Conservation (phyloP, 2,888 invertebrate species). For the Schizaphis graminum region DNA sequence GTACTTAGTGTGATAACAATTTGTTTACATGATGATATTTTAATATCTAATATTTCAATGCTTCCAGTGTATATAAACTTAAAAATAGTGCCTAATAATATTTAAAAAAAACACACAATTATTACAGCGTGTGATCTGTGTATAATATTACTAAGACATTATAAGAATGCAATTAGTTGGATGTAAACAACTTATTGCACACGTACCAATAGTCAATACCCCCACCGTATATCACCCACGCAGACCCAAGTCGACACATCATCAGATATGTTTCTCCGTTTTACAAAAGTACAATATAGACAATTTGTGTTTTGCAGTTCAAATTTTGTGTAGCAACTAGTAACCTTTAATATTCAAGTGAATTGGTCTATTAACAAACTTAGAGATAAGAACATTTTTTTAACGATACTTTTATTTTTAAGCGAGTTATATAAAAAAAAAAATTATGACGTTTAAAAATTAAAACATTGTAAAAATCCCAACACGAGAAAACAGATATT, state of each 20-base stretch:
- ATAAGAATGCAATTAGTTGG: not conserved
- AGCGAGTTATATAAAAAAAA: not conserved
- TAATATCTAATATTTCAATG: too few relatives aligned
- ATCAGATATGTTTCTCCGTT: not conserved
- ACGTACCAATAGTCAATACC: not conserved
- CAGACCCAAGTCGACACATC: not conserved
- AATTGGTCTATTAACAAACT: not conserved
- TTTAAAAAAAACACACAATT: too few relatives aligned
- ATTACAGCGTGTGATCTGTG: too few relatives aligned
- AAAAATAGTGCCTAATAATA: too few relatives aligned
- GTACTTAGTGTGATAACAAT: not conserved
- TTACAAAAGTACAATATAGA: not conserved
- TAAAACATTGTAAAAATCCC: not conserved
- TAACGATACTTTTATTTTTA: too few relatives aligned
- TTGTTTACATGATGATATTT: too few relatives aligned
- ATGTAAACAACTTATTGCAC: not conserved
- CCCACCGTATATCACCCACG: not conserved
- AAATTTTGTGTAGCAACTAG: too few relatives aligned
- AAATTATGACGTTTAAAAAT: not conserved
- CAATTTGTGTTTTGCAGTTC: not conserved
- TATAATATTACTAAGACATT: not conserved
- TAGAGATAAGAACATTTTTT: not conserved
- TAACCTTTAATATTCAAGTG: not conserved
- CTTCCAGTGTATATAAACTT: too few relatives aligned
- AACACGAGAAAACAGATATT: not conserved